A percentile compares a stretch with the other conserved stretches of the same genome.
These are phyloP conservation scores for Drosophila histrio DNA, from an alignment of 2,888 invertebrate species.

Conservation along the genomic window DNA sequence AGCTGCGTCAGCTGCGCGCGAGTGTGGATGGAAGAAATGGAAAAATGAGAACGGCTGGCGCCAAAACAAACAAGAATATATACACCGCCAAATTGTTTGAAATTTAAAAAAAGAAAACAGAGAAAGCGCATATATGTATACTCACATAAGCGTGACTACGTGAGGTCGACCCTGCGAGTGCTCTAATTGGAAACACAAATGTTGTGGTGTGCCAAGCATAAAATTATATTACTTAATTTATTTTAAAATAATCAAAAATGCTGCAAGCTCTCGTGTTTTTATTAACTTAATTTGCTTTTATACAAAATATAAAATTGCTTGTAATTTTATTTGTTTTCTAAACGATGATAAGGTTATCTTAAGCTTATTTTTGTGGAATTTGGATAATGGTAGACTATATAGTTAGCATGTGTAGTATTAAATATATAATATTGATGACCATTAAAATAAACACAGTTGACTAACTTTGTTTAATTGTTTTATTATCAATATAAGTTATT, in stretches of 20 bases:
- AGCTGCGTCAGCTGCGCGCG: conserved; percentile 72
- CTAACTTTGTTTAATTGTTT: neutral
- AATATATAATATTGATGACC: no score
- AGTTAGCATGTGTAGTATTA: no score
- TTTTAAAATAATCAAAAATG: neutral
- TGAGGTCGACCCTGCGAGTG: conserved; percentile 13
- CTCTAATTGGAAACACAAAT: conserved; percentile 26
- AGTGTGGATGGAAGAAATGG: conserved; percentile 26
- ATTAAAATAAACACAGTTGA: no score
- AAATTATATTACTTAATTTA: conserved; percentile 21
- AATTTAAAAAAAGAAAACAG: conserved; percentile 56
- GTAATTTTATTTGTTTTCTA: neutral
- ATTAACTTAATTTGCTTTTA: neutral
- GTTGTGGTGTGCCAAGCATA: conserved; percentile 11
- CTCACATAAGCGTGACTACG: neutral
- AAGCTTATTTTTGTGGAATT: neutral
- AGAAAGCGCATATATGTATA: neutral
- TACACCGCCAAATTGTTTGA: conserved; percentile 53
- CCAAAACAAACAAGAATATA: conserved; percentile 60
- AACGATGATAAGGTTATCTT: neutral
- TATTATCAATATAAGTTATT: neutral
- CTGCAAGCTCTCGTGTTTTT: neutral
- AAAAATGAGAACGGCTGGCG: conserved; percentile 44
- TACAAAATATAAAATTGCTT: neutral
- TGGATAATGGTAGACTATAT: no score